phyloP scores from a whole-genome alignment of 2,113 vertebrate genomes.

The Ginglymostoma cirratum region DNA sequence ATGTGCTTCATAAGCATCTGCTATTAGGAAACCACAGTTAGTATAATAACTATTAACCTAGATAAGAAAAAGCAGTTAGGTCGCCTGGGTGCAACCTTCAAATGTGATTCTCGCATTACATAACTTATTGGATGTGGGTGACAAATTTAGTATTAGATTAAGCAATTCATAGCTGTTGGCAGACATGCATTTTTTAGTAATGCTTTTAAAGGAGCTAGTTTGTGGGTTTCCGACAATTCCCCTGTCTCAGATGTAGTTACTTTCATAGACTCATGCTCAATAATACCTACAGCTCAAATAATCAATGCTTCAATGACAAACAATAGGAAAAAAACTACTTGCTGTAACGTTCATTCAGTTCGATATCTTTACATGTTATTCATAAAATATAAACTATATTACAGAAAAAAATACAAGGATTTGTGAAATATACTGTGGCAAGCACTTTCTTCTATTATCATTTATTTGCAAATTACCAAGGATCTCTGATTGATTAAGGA shows the following conservation, averaged over 20 bases:
- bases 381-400: not conserved
- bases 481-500: not conserved
- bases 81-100: not conserved
- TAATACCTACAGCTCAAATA: not conserved
- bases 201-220: not conserved
- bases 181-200: too few relatives aligned
- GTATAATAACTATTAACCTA: not conserved
- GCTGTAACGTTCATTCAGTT: not conserved
- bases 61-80: not conserved
- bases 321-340: not conserved
- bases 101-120: not conserved
- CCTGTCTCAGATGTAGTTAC: not conserved
- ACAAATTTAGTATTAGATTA: not conserved
- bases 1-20: not conserved
- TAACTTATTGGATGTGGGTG: not conserved
- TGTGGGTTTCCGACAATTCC: not conserved
- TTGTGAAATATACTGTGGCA: not conserved
- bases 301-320: not conserved
- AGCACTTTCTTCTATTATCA: not conserved
- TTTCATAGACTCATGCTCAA: not conserved
- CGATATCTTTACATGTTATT: not conserved
- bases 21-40: not conserved
- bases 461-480: not conserved
- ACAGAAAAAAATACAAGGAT: not conserved
- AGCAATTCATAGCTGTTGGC: not conserved